Base-by-base conservation (phyloP, 23 tunicate species). In the Clavelina lepadiformis region DNA sequence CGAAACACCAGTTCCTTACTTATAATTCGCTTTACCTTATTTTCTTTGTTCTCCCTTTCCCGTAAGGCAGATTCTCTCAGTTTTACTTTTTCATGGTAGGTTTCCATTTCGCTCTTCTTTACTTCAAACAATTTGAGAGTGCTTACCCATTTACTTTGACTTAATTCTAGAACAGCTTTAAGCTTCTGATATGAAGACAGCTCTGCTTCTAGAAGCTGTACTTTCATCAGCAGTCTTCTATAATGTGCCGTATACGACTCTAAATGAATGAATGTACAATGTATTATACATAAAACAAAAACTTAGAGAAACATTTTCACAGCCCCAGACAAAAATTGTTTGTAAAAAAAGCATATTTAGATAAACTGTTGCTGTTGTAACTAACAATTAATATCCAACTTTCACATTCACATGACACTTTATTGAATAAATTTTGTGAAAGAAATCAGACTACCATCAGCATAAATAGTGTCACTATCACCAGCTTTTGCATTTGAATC, bases 191-290 rank as follows among this genome's bases (percentile, higher is more conserved):
- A 72, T 3, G 51, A 45, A 1, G 64, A 28, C 38, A 72, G 8
- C 21, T 72, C 78, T 4, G 66, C 38, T 22, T 72, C 49, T 3
- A 72, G 28, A 1, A 58, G 1, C 38, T 31, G 30, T 2, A 30
- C 24, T 38, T 21, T 31, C 41, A 46, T 58, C 27, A 58, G 27
- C 38, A 59, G 7, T 1, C 78, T 38, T 45, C 28, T 38, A 41
- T 72, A 72, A 41, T 59, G 68, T 22, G 44, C 2, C 33, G 58
- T 45, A 30, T 71, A 71, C 6, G 65, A 6, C 21, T 55, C 76
- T 63, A n/a, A 53, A 53, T 11, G 15, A 11, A 41, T 8, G 11
- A 11, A 41, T 41, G 49, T 41, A 41, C 11, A 15, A 41, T 15
- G 49, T 41, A 41, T 8, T 41, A 8, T 41, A 41, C 49, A 41